These are phyloP conservation scores for Rallus crepitans DNA, from an alignment of 2,797 vertebrate species.

Conservation along the genomic window DNA sequence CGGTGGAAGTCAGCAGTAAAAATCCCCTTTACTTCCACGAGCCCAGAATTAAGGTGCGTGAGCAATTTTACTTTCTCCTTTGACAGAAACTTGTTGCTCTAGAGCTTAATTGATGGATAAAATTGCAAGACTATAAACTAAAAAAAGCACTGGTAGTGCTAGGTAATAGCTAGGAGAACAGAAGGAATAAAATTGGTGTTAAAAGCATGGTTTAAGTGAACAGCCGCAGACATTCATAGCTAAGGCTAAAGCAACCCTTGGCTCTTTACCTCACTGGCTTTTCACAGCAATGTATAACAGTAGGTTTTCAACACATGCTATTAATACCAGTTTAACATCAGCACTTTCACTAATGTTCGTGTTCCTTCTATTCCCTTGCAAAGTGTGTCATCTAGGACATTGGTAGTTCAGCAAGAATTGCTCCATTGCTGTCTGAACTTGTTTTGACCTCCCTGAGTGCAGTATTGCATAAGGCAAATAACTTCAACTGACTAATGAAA, in stretches of 20 bases:
- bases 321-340: not conserved
- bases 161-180: not conserved
- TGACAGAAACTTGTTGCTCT: not conserved
- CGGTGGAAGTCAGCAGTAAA: not conserved
- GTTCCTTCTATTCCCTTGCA: not conserved
- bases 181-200: not conserved
- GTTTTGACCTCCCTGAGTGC: not conserved
- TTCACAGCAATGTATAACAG: not conserved
- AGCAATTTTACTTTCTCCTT: not conserved
- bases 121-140: not conserved
- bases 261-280: not conserved
- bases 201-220: not conserved
- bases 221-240: not conserved
- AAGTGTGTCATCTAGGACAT: not conserved
- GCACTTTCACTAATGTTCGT: not conserved
- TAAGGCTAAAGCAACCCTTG: not conserved
- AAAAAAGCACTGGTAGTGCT: not conserved
- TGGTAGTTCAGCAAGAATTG: not conserved
- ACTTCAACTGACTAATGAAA: not conserved
- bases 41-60: accelerated
- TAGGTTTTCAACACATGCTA: not conserved
- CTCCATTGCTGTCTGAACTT: not conserved
- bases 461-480: not conserved
- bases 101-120: not conserved
- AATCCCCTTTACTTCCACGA: not conserved